phyloP scores from a whole-genome alignment of 2,888 invertebrate genomes.

The Catonia carolina region DNA sequence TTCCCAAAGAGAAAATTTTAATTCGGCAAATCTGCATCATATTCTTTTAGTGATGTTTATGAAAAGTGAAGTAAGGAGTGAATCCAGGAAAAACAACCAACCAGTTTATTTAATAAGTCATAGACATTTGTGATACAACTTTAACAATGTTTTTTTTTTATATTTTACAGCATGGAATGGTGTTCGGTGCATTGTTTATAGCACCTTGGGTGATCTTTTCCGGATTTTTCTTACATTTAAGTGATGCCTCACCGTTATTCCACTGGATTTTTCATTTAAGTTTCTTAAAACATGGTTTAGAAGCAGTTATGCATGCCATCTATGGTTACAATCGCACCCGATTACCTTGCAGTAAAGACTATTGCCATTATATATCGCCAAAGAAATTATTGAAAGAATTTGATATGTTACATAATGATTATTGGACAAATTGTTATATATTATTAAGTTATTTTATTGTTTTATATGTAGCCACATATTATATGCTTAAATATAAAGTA shows the following conservation, averaged over 20 bases:
- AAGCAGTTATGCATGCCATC: slow-evolving; percentile 71
- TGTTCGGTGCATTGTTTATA: slow-evolving; percentile 81
- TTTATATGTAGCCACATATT: slow-evolving; percentile 57
- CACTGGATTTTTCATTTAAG: slow-evolving; percentile 84
- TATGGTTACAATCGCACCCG: slow-evolving; percentile 73
- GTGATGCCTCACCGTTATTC: slow-evolving; percentile 68
- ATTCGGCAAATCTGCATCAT: too few relatives aligned
- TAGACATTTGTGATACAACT: too few relatives aligned
- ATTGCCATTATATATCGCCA: slow-evolving; percentile 68
- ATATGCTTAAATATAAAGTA: slow-evolving; percentile 30
- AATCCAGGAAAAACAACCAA: too few relatives aligned
- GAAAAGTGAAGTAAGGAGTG: too few relatives aligned
- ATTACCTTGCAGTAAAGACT: slow-evolving; percentile 56
- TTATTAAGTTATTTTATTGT: slow-evolving; percentile 56
- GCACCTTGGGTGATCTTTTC: slow-evolving; percentile 87
- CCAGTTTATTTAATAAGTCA: too few relatives aligned
- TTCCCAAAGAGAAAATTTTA: too few relatives aligned
- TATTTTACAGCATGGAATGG: slow-evolving; percentile 70
- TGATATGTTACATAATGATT: slow-evolving; percentile 61
- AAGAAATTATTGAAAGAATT: slow-evolving; percentile 65
- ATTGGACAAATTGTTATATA: slow-evolving; percentile 57
- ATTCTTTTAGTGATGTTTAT: too few relatives aligned
- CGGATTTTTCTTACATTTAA: slow-evolving; percentile 82
- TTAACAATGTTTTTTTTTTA: neutral
- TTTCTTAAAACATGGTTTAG: slow-evolving; percentile 82